These are phyloP conservation scores for Magallana angulata DNA, from an alignment of 1,140 invertebrate species.

Conservation along the genomic window DNA sequence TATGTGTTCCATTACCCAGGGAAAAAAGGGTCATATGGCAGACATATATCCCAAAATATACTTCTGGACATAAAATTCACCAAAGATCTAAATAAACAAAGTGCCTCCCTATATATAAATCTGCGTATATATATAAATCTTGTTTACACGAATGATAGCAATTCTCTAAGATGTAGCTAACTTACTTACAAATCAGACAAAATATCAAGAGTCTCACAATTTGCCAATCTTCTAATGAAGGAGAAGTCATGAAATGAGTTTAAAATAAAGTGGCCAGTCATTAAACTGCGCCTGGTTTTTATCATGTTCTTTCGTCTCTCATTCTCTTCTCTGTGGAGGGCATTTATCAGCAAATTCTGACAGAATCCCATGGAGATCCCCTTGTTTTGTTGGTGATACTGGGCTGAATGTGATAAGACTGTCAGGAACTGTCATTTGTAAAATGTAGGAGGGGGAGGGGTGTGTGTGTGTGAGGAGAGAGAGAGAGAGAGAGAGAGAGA, in stretches of 20 bases:
- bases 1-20: no score
- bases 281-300: not conserved
- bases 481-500: no score
- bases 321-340: not conserved
- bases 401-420: not conserved
- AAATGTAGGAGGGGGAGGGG: no score
- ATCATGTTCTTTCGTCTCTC: not conserved
- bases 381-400: not conserved
- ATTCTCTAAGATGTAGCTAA: not conserved
- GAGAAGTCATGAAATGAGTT: not conserved
- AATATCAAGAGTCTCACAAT: not conserved
- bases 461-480: no score
- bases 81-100: no score
- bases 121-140: no score
- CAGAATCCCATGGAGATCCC: not conserved
- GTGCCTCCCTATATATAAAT: no score
- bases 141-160: no score
- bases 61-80: no score
- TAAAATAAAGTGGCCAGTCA: not conserved
- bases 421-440: not conserved
- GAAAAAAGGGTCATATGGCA: no score
- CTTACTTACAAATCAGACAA: not conserved
- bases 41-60: no score
- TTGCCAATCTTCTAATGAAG: not conserved
- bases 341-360: conserved; percentile 20